Evolutionary conservation across 2,888 invertebrate species (phyloP).

Genomic region (Reticulitermes lucifugus): DNA sequence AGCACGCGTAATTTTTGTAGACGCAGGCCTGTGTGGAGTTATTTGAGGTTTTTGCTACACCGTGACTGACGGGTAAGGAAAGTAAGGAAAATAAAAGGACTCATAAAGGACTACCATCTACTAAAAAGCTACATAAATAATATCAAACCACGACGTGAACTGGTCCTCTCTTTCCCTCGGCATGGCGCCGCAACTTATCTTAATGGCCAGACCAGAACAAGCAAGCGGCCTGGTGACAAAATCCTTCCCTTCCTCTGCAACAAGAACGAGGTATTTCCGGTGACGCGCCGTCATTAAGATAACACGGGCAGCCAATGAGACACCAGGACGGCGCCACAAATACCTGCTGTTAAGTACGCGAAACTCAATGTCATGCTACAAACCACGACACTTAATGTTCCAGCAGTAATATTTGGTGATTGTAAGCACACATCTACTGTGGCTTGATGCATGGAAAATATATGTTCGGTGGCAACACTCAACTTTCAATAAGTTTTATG

Average conservation of each 20-base stretch:
- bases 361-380: background rate
- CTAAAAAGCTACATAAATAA: conserved; percentile 3
- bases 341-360: background rate
- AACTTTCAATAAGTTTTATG: too few species aligned
- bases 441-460: too few species aligned
- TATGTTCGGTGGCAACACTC: too few species aligned
- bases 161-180: background rate
- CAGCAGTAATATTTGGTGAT: too few species aligned
- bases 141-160: background rate
- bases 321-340: background rate
- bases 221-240: conserved; percentile 1
- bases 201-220: conserved; percentile 9
- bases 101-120: background rate
- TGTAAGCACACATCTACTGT: too few species aligned
- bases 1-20: background rate
- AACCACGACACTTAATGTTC: too few species aligned
- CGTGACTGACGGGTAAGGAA: background rate
- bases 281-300: conserved; percentile 17
- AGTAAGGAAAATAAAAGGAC: background rate
- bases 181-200: background rate
- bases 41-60: background rate
- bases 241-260: background rate
- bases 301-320: conserved; percentile 7
- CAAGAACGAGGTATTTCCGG: conserved; percentile 6
- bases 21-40: background rate